Percentiles rank a stretch among this genome's conserved stretches.
Evolutionary conservation across 2,113 vertebrate genomes (phyloP).

Genomic region (Siniperca chuatsi): DNA sequence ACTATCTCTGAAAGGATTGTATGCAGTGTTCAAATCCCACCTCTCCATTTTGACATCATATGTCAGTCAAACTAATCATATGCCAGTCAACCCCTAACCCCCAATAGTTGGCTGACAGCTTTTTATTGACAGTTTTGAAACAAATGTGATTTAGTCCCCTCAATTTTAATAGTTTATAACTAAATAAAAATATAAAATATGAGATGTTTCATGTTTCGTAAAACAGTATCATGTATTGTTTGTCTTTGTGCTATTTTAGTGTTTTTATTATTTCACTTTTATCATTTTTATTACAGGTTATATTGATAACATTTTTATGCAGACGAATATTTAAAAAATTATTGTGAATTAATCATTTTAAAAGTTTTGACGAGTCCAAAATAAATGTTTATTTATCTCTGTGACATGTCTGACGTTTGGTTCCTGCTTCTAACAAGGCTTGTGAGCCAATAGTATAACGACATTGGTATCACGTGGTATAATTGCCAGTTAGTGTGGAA

Average conservation of each 20-base stretch:
- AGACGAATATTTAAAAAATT: too few relatives aligned
- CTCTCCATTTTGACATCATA: conserved; percentile 54
- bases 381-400: too few relatives aligned
- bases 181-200: neutral
- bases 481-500: too few relatives aligned
- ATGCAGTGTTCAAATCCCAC: conserved; percentile 57
- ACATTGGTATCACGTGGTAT: too few relatives aligned
- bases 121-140: neutral
- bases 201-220: neutral
- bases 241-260: neutral
- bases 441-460: too few relatives aligned
- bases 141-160: neutral
- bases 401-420: too few relatives aligned
- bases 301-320: too few relatives aligned
- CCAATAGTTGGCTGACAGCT: neutral
- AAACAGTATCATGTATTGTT: neutral
- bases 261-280: too few relatives aligned
- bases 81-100: neutral
- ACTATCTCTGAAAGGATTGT: conserved; percentile 15
- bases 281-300: too few relatives aligned
- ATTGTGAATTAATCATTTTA: too few relatives aligned
- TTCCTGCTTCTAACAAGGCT: too few relatives aligned
- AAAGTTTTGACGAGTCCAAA: too few relatives aligned
- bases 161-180: neutral
- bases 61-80: neutral